Evolutionary conservation across 2,888 invertebrate species (phyloP).

Genomic region (Harpalus rufipes): DNA sequence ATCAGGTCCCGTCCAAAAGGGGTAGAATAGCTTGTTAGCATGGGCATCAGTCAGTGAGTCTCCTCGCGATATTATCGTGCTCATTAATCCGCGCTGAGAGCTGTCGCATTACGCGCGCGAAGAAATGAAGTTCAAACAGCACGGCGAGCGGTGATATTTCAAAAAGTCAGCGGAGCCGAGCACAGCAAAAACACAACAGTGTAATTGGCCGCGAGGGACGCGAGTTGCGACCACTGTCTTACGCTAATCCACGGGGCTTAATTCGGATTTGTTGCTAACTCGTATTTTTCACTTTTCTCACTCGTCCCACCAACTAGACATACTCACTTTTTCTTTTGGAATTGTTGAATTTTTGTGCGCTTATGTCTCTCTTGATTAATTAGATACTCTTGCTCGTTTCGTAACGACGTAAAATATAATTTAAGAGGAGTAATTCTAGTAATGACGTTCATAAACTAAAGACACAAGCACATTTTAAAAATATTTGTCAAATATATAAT

Average conservation of each 20-base stretch:
- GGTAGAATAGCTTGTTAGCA: constrained; percentile 52
- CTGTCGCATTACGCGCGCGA: constrained; percentile 38
- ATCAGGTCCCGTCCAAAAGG: constrained; percentile 19
- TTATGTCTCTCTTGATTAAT: constrained; percentile 26
- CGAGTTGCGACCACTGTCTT: constrained; percentile 49
- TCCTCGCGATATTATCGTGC: constrained; percentile 18
- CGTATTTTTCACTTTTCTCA: constrained; percentile 56
- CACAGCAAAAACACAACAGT: constrained; percentile 52
- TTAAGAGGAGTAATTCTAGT: not conserved
- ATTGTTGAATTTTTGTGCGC: constrained; percentile 43
- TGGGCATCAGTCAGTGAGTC: constrained; percentile 46
- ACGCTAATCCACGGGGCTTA: constrained; percentile 57
- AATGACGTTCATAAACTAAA: too few species aligned
- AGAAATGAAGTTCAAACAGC: constrained; percentile 59
- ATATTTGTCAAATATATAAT: too few species aligned
- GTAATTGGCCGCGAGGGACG: constrained; percentile 51
- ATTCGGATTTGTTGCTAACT: constrained; percentile 59
- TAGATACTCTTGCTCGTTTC: not conserved
- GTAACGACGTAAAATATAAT: not conserved
- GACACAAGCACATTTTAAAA: too few species aligned
- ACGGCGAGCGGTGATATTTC: constrained; percentile 39
- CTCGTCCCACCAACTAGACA: constrained; percentile 5
- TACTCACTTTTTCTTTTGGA: constrained; percentile 22
- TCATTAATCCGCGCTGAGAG: constrained; percentile 37
- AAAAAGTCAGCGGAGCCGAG: constrained; percentile 48